These are phyloP conservation scores for Mesitornis unicolor DNA, from an alignment of 2,113 vertebrate species.

Conservation along the genomic window DNA sequence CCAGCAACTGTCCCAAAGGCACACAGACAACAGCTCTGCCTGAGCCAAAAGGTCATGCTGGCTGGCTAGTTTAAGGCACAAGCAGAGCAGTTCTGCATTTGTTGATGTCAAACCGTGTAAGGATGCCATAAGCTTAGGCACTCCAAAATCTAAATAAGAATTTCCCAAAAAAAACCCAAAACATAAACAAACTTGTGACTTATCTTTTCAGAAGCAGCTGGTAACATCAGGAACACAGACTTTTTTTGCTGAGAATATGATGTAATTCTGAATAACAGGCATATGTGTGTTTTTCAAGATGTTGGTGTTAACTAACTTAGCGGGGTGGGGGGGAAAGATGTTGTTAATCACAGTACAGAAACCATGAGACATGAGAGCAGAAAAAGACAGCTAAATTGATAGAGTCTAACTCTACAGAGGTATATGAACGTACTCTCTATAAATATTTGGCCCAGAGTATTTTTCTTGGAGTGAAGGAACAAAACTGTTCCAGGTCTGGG, in stretches of 20 bases:
- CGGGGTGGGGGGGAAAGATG: background rate
- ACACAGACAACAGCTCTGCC: background rate
- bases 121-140: background rate
- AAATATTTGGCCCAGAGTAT: background rate
- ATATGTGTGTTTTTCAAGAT: background rate
- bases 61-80: background rate
- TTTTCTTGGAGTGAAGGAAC: background rate
- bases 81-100: background rate
- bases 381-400: background rate
- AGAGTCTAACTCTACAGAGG: background rate
- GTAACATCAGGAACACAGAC: background rate
- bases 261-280: background rate
- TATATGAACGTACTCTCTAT: background rate
- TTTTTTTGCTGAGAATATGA: background rate
- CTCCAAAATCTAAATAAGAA: background rate
- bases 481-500: background rate
- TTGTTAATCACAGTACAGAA: background rate
- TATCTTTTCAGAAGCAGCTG: background rate
- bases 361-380: background rate
- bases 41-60: background rate
- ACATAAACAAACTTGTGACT: background rate
- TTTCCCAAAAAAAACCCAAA: background rate
- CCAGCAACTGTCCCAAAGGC: background rate
- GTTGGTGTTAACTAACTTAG: background rate
- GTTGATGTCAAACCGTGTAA: background rate